Percentiles rank a stretch among this genome's conserved stretches.
Conservation (phyloP, 1,140 invertebrate genomes). For the Oncopodura yosiiana region DNA sequence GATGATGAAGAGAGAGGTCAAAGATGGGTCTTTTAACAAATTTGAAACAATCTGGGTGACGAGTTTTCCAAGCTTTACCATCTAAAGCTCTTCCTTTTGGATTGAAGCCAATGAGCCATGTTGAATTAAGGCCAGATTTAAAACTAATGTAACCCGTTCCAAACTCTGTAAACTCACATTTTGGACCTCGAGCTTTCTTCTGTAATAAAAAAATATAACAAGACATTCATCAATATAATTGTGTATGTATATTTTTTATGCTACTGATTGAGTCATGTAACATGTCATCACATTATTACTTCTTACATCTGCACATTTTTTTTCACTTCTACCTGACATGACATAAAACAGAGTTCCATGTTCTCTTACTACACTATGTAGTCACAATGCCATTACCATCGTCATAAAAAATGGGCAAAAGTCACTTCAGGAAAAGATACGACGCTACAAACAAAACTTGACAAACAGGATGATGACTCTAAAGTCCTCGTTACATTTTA, state of each 20-base stretch:
- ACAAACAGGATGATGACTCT: too few relatives aligned
- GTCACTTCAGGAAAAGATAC: too few relatives aligned
- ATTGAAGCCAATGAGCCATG: conserved; percentile 26
- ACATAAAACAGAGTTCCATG: too few relatives aligned
- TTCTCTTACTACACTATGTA: too few relatives aligned
- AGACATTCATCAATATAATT: background rate
- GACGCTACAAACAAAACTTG: too few relatives aligned
- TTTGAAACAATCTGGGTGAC: conserved; percentile 3
- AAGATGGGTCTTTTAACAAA: conserved; percentile 2
- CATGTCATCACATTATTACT: background rate
- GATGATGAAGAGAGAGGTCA: background rate
- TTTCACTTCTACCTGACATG: too few relatives aligned
- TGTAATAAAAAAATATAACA: conserved; percentile 10
- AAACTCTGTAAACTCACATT: conserved; percentile 23
- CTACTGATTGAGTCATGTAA: background rate
- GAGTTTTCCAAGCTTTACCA: background rate
- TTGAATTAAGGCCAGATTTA: conserved; percentile 10
- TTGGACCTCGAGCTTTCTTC: conserved; percentile 14
- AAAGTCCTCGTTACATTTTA: too few relatives aligned
- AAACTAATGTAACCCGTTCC: background rate
- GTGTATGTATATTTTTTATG: background rate
- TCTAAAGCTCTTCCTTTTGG: conserved; percentile 11
- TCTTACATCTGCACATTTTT: background rate
- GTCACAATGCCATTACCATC: too few relatives aligned
- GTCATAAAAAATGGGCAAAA: too few relatives aligned